These are phyloP conservation scores for Hepsetus odoe DNA, from an alignment of 2,113 vertebrate species.

Conservation along the genomic window DNA sequence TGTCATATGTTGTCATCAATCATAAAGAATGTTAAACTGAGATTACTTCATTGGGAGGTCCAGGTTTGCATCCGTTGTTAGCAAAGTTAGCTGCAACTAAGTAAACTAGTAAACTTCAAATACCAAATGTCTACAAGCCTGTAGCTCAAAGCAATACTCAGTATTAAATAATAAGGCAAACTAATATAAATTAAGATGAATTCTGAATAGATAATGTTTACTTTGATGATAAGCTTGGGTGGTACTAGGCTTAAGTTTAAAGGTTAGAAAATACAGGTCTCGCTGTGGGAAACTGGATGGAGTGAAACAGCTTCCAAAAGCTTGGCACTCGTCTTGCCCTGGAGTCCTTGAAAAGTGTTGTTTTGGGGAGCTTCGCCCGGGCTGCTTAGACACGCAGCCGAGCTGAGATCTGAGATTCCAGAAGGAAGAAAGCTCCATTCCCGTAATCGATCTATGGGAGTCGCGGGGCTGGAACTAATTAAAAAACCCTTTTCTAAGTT, in stretches of 20 bases:
- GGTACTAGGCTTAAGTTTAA: neutral
- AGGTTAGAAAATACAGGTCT: too few relatives aligned
- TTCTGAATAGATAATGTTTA: constrained; percentile 3
- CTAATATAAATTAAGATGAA: neutral
- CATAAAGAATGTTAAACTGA: too few relatives aligned
- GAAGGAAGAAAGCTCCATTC: constrained; percentile 61
- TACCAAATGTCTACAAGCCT: too few relatives aligned
- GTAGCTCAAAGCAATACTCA: too few relatives aligned
- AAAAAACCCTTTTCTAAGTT: constrained; percentile 55
- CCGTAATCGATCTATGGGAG: constrained; percentile 62
- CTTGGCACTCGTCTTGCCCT: neutral
- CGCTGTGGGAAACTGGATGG: neutral
- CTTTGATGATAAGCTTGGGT: neutral
- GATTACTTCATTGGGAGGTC: too few relatives aligned
- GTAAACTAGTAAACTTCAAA: too few relatives aligned
- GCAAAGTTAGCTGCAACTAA: too few relatives aligned
- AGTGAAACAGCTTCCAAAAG: constrained; percentile 4
- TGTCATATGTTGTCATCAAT: too few relatives aligned
- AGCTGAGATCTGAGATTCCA: constrained; percentile 52
- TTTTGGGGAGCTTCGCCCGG: constrained; percentile 29
- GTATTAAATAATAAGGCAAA: neutral
- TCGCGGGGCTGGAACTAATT: constrained; percentile 75
- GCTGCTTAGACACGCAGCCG: constrained; percentile 10
- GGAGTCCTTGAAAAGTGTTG: constrained; percentile 36
- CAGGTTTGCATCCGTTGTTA: too few relatives aligned